phyloP scores from a whole-genome alignment of 2,113 vertebrate genomes.

The Chamaea fasciata region DNA sequence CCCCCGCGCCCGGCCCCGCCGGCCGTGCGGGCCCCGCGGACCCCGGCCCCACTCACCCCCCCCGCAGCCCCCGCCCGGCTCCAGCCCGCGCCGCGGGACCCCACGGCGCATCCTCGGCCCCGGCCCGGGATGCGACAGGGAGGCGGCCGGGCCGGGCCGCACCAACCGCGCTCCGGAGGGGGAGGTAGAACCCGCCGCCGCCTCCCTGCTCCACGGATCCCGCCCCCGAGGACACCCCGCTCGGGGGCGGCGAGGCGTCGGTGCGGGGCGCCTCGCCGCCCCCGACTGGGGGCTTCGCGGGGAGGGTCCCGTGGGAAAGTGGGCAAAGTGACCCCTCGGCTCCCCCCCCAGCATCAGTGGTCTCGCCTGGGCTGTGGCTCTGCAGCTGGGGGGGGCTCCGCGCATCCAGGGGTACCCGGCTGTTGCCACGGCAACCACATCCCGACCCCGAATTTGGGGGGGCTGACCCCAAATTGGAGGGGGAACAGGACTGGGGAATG shows the following conservation, averaged over 20 bases:
- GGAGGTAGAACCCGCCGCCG: neutral
- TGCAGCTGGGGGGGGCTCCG: neutral
- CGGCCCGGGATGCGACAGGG: neutral
- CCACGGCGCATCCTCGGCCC: neutral
- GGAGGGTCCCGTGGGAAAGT: neutral
- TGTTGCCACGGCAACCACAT: slow-evolving; percentile 10
- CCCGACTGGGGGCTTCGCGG: neutral
- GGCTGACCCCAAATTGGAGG: neutral
- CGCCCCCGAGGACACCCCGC: accelerated
- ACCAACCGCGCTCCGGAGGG: neutral
- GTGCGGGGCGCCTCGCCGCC: accelerated
- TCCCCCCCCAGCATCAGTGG: neutral
- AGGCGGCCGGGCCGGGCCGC: neutral
- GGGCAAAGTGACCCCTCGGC: no score
- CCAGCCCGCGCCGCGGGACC: neutral
- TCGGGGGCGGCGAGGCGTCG: accelerated
- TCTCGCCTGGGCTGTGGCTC: neutral
- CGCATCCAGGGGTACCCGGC: slow-evolving; percentile 29
- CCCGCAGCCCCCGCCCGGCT: neutral
- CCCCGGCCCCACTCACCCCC: neutral
- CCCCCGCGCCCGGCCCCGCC: neutral
- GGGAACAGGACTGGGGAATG: neutral
- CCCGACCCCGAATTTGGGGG: neutral
- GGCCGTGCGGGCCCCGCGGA: no score
- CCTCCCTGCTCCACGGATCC: accelerated